A percentile compares a stretch with the other conserved stretches of the same genome.
These are phyloP conservation scores for Chrysina gloriosa DNA, from an alignment of 2,888 invertebrate genomes.

Conservation along the genomic window DNA sequence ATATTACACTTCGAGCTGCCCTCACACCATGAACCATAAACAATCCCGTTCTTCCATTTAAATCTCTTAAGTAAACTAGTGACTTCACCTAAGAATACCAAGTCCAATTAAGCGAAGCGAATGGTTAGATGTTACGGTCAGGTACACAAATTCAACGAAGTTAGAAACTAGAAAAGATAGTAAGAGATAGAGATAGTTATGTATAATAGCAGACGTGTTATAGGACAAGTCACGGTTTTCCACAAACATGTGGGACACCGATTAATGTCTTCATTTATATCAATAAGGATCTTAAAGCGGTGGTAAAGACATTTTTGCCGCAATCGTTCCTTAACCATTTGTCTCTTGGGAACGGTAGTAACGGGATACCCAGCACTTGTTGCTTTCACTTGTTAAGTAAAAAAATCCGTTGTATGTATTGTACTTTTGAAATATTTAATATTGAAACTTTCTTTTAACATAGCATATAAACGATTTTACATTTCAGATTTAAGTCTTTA, in stretches of 20 bases:
- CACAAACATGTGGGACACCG: background rate
- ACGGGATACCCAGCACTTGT: background rate
- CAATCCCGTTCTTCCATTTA: too few species aligned
- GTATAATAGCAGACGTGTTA: background rate
- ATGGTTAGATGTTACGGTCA: background rate
- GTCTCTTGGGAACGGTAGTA: background rate
- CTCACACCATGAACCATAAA: too few species aligned
- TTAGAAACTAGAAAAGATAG: background rate
- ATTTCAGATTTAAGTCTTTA: too few species aligned
- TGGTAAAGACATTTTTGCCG: background rate
- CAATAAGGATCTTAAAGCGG: background rate
- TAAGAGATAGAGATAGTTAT: background rate
- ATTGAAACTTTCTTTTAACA: too few species aligned
- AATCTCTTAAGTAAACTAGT: too few species aligned
- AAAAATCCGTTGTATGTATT: too few species aligned
- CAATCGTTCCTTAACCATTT: background rate
- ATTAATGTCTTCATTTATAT: slow-evolving; percentile 2
- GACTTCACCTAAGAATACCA: too few species aligned
- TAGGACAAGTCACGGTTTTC: background rate
- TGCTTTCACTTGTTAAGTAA: too few species aligned
- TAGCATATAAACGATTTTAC: too few species aligned
- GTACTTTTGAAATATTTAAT: too few species aligned
- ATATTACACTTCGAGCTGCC: too few species aligned
- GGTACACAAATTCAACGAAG: too few species aligned
- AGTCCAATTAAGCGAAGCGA: background rate